Evolutionary conservation across 2,113 vertebrate species (phyloP).

Genomic region (Hyperopisus bebe): DNA sequence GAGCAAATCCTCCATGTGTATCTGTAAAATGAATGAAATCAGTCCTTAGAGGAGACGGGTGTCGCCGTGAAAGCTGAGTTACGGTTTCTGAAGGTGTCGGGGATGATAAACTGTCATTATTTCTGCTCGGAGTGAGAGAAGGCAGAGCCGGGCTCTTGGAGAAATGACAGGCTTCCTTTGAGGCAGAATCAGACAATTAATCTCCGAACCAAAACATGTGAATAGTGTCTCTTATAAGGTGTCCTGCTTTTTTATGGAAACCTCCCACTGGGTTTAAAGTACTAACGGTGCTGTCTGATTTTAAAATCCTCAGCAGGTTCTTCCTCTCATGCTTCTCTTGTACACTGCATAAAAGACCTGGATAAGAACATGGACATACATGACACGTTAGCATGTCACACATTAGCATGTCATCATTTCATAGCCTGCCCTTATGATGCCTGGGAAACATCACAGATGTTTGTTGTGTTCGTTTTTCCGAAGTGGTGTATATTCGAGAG

Average conservation of each 20-base stretch:
- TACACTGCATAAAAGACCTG: background rate
- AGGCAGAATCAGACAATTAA: background rate
- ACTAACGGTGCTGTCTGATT: background rate
- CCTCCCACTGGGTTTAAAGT: background rate
- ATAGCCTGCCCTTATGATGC: background rate
- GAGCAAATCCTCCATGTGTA: background rate
- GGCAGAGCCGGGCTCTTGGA: background rate
- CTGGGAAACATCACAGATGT: background rate
- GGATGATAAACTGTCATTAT: slow-evolving; percentile 8
- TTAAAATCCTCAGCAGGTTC: background rate
- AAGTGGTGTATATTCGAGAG: background rate
- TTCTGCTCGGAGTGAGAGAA: background rate
- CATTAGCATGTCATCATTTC: background rate
- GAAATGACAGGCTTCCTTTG: slow-evolving; percentile 1
- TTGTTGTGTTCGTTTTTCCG: background rate
- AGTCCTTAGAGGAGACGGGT: background rate
- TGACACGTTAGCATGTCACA: background rate
- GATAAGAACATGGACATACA: background rate
- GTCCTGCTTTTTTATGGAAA: background rate
- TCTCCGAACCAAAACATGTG: background rate
- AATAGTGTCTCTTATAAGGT: background rate
- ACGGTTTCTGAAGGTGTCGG: background rate
- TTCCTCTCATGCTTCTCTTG: background rate
- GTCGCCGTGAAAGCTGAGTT: background rate
- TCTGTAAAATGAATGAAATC: slow-evolving; percentile 6